These are phyloP conservation scores for Eulimnadia texana DNA, from an alignment of 1,140 invertebrate species.

Conservation along the genomic window DNA sequence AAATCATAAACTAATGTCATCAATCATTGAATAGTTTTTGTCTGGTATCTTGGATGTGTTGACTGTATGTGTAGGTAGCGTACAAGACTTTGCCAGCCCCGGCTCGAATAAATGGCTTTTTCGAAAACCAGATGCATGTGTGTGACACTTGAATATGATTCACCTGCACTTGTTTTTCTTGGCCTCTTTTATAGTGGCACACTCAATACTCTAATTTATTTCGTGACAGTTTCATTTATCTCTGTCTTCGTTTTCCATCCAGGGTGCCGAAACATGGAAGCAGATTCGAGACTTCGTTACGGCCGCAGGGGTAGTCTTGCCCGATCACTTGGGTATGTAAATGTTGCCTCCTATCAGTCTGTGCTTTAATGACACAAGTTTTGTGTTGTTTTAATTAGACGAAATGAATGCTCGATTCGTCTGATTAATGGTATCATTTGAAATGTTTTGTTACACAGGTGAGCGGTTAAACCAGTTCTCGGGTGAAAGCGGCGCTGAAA, in stretches of 20 bases:
- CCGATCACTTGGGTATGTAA: not conserved
- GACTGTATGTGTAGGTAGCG: too few relatives aligned
- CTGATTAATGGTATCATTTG: not conserved
- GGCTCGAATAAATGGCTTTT: too few relatives aligned
- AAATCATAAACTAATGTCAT: too few relatives aligned
- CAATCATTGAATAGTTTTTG: too few relatives aligned
- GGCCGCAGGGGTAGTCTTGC: not conserved
- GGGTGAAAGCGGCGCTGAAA: not conserved
- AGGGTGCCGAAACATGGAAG: not conserved
- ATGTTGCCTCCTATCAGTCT: too few relatives aligned
- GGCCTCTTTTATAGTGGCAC: not conserved
- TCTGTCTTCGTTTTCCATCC: not conserved
- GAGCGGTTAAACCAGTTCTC: not conserved
- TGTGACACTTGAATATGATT: not conserved
- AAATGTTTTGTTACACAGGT: not conserved
- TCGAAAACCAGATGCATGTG: not conserved
- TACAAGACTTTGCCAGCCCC: too few relatives aligned
- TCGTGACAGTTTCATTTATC: not conserved
- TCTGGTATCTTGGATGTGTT: too few relatives aligned
- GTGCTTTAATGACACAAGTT: too few relatives aligned
- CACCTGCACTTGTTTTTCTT: not conserved
- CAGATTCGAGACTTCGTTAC: not conserved
- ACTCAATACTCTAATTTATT: not conserved
- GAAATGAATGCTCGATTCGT: too few relatives aligned
- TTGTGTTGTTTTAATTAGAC: too few relatives aligned